Percentiles rank a stretch among this genome's conserved stretches.
Conservation (phyloP, 2,888 invertebrate species). For the Apantesis nais region DNA sequence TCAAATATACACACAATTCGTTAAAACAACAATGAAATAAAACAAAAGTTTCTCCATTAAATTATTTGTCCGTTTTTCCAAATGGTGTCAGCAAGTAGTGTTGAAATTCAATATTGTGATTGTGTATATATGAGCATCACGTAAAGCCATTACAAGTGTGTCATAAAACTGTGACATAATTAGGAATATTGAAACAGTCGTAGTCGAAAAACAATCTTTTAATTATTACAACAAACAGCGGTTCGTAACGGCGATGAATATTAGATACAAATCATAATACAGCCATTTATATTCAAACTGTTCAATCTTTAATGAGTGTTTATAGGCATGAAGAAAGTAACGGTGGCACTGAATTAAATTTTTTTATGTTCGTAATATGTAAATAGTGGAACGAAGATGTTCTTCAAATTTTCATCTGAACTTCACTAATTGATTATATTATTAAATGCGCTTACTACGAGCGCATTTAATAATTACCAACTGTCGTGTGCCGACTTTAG, state of each 20-base stretch:
- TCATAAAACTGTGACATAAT: neutral
- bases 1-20: neutral
- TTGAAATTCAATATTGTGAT: neutral
- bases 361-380: neutral
- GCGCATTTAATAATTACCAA: neutral
- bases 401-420: neutral
- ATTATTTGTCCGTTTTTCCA: neutral
- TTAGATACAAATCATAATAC: neutral
- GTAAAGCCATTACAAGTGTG: neutral
- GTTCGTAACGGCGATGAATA: neutral
- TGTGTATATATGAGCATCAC: neutral
- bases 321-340: slow-evolving; percentile 1
- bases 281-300: neutral
- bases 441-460: neutral
- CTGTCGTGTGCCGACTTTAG: neutral
- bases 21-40: neutral
- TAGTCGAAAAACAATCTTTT: neutral
- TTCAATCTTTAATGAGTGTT: neutral
- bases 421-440: neutral
- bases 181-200: neutral
- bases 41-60: neutral
- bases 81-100: neutral
- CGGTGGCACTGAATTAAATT: neutral
- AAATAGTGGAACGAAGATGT: neutral
- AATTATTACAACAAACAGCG: neutral